Evolutionary conservation across 2,113 vertebrate species (phyloP).

Genomic region (Andinoacara biseriatus): DNA sequence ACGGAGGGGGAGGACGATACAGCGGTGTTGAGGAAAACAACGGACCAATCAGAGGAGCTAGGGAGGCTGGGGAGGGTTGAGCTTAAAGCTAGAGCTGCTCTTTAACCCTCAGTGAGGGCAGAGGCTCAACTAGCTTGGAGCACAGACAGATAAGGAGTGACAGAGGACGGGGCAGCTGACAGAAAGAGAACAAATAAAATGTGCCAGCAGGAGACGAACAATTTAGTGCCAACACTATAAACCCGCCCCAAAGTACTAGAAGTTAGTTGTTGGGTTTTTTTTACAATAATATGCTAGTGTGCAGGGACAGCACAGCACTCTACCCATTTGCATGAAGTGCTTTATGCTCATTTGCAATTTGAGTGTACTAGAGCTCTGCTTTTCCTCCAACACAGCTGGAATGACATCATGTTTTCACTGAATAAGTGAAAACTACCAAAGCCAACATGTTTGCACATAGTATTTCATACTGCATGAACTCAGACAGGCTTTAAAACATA

Average conservation of each 20-base stretch:
- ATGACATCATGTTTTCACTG: background rate
- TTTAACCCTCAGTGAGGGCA: constrained; percentile 33
- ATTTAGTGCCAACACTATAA: background rate
- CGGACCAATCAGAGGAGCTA: constrained; percentile 58
- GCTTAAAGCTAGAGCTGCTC: constrained; percentile 33
- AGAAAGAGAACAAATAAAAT: background rate
- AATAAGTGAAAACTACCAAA: background rate
- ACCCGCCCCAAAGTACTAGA: background rate
- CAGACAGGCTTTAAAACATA: background rate
- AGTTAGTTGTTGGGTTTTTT: background rate
- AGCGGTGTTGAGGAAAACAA: constrained; percentile 6
- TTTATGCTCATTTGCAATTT: background rate
- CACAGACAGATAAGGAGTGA: constrained; percentile 44
- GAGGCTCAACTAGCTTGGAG: constrained; percentile 1
- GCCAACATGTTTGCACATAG: background rate
- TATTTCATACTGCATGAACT: background rate
- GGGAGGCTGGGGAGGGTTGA: constrained; percentile 29
- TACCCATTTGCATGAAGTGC: background rate
- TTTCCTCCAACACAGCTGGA: background rate
- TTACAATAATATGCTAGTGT: background rate
- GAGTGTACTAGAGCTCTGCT: background rate
- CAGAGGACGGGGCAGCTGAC: background rate
- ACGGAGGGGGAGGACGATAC: constrained; percentile 10
- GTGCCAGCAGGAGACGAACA: background rate
- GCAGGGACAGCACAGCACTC: background rate